Evolutionary conservation across 1,140 invertebrate genomes (phyloP), one percentile per base, ranked within the genome.

Genomic region (Helicoverpa zea): DNA sequence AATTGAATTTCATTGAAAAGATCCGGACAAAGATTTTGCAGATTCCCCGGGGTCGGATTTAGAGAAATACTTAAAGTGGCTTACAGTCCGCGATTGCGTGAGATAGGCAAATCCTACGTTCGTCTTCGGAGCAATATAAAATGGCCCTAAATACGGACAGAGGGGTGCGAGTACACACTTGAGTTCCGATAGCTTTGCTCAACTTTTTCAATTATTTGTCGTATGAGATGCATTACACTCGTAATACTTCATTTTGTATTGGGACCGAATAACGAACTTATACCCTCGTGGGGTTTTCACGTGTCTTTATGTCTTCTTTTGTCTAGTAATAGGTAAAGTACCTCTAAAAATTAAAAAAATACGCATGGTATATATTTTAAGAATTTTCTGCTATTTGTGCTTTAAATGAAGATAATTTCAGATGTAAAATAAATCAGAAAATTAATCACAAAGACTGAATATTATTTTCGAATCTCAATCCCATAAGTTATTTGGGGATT

Each of bases 1-100:
- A 89, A 90, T 90, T 87, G 88, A 89, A 90, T 88, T 89, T 87
- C 86, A 89, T 87, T 87, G 87, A 87, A 89, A 86, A 89, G 86
- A 90, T 88, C 81, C 86, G 83, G 84, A 88, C 86, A 86, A 86
- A 87, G 89, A 90, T 90, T 90, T 85, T 80, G 72, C 80, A 83
- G 81, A 86, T 85, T 85, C 85, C 85, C 85, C 63, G 83, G 83
- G 82, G 84, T 78, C 73, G 87, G 87, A 86, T 90, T 89, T 86
- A 76, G 83, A 82, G 81, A 84, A 87, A 87, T 83, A 83, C 87
- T 90, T 87, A 88, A 87, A 89, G 84, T 88, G 86, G 86, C 88
- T 91, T 90, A 87, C 78, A 59, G 87, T 86, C 84, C 79, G 81
- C 85, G 86, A 89, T 89, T 89, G 89, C 85, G 84, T 87, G 81